These are phyloP conservation scores for Leucoma salicis DNA, from an alignment of 2,888 invertebrate genomes.

Conservation along the genomic window DNA sequence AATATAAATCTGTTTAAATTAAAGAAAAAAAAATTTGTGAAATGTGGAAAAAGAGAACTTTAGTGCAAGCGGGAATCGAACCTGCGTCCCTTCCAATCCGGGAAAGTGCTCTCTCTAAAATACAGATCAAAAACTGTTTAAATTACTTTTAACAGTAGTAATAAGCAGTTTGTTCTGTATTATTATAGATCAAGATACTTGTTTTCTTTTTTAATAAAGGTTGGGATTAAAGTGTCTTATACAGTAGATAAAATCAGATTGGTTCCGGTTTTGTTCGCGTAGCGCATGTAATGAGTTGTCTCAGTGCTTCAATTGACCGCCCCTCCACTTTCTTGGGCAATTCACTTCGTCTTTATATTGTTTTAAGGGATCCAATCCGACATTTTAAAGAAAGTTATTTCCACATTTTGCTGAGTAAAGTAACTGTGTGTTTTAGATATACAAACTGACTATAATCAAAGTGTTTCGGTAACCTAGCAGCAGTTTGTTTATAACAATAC, in stretches of 20 bases:
- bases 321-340: conserved; percentile 57
- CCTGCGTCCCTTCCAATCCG: no score
- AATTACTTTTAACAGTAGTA: conserved; percentile 10
- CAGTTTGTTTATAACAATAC: no score
- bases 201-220: conserved; percentile 28
- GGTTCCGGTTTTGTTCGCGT: conserved; percentile 41
- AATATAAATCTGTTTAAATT: no score
- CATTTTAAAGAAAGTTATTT: conserved; percentile 52
- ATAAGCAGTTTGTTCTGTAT: conserved; percentile 13
- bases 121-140: no score
- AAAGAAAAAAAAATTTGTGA: no score
- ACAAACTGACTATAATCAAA: no score
- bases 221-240: conserved; percentile 31
- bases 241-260: conserved; percentile 34
- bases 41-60: no score
- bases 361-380: conserved; percentile 59
- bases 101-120: no score
- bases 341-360: conserved; percentile 66
- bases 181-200: conserved; percentile 19
- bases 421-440: no score
- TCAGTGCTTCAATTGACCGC: conserved; percentile 74
- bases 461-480: no score
- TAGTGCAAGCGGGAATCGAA: no score
- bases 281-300: conserved; percentile 67
- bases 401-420: conserved; percentile 30